Conservation (phyloP, 2,888 invertebrate species). For the Drosophila lacicola region DNA sequence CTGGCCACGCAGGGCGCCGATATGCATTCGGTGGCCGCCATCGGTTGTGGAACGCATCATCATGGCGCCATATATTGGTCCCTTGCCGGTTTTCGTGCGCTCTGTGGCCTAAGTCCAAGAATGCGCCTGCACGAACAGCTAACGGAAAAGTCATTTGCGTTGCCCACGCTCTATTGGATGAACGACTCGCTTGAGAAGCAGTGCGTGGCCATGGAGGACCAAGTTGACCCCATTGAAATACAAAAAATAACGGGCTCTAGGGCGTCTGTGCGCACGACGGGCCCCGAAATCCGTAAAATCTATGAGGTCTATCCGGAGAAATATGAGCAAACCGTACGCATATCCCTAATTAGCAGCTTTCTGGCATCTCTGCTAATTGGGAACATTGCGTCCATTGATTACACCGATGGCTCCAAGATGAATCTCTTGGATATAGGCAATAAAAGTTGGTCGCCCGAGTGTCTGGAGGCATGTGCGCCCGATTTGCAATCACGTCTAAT, state of each 20-base stretch:
- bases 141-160: conserved; percentile 37
- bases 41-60: conserved; percentile 83
- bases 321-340: conserved; percentile 45
- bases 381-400: conserved; percentile 59
- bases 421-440: conserved; percentile 90
- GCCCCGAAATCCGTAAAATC: conserved; percentile 55
- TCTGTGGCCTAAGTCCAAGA: conserved; percentile 48
- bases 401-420: conserved; percentile 50
- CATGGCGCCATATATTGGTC: conserved; percentile 60
- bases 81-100: conserved; percentile 45
- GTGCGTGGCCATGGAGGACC: conserved; percentile 27
- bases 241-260: conserved; percentile 50
- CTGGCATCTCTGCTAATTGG: conserved; percentile 62
- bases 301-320: conserved; percentile 4
- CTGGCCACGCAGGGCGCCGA: conserved; percentile 92
- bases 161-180: conserved; percentile 21
- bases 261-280: conserved; percentile 23
- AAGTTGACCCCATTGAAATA: conserved; percentile 33
- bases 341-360: conserved; percentile 64
- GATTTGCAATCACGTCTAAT: conserved; percentile 90
- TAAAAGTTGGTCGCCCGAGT: conserved; percentile 90
- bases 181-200: conserved; percentile 21
- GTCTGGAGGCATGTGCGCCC: conserved; percentile 91
- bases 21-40: conserved; percentile 90
- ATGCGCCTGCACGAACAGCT: conserved; percentile 61